Conservation (phyloP, 2,888 invertebrate genomes). For the Agrenia bidenticulata region DNA sequence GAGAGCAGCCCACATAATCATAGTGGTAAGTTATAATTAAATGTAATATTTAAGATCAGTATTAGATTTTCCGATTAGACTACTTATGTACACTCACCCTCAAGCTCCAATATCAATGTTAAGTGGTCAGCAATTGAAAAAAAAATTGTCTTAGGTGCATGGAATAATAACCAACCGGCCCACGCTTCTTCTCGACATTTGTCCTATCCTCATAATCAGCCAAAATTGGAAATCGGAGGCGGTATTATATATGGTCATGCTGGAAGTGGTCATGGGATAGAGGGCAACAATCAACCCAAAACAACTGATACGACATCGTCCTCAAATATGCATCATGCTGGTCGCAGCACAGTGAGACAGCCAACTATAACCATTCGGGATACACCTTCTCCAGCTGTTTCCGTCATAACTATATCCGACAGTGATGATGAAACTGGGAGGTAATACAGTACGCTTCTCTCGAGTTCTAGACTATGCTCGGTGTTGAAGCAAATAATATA, state of each 20-base stretch:
- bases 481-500: too few relatives aligned
- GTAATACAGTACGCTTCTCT: constrained; percentile 34
- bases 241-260: constrained; percentile 26
- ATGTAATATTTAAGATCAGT: constrained; percentile 1
- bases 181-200: constrained; percentile 44
- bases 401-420: constrained; percentile 93
- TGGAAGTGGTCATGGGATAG: constrained; percentile 15
- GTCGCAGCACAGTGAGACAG: constrained; percentile 58
- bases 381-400: constrained; percentile 90
- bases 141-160: constrained; percentile 42
- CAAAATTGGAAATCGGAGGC: constrained; percentile 40
- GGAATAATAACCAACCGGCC: constrained; percentile 47
- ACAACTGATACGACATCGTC: constrained; percentile 29
- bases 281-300: constrained; percentile 21
- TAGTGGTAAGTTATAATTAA: background rate
- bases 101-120: background rate
- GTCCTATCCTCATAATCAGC: constrained; percentile 35
- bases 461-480: too few relatives aligned
- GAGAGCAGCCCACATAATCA: constrained; percentile 78
- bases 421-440: constrained; percentile 80
- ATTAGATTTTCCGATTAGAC: background rate
- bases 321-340: constrained; percentile 16
- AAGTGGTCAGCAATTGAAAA: too few relatives aligned
- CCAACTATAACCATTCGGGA: constrained; percentile 94
- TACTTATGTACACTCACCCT: too few relatives aligned